Conservation (phyloP, 2,113 vertebrate species). For the Mesoclemmys tuberculata region DNA sequence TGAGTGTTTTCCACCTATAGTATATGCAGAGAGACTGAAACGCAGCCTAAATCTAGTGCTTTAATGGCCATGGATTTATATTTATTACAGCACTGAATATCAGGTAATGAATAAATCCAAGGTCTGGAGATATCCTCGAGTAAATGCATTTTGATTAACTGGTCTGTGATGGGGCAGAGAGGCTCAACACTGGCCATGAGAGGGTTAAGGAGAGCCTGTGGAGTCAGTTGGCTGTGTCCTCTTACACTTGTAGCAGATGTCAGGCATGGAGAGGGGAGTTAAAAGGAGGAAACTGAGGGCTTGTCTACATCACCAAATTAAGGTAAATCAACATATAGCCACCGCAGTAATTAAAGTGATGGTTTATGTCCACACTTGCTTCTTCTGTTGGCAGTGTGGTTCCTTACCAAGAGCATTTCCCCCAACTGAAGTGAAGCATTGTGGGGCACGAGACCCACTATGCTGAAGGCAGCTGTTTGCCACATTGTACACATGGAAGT, state of each 20-base stretch:
- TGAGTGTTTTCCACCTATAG: background rate
- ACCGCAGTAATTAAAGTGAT: background rate
- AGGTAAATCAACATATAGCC: background rate
- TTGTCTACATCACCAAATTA: background rate
- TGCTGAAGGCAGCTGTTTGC: too few species aligned
- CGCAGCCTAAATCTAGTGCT: background rate
- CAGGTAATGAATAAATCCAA: background rate
- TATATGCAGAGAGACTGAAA: accelerated
- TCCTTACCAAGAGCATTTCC: background rate
- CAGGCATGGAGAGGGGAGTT: background rate
- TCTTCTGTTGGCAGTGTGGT: background rate
- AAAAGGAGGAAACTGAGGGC: background rate
- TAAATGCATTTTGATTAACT: background rate
- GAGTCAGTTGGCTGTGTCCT: too few species aligned
- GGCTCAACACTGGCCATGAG: background rate
- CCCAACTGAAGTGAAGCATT: background rate
- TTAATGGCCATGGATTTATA: background rate
- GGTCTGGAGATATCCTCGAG: background rate
- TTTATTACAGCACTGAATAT: background rate
- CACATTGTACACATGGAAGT: background rate
- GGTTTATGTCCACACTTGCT: background rate
- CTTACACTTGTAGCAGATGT: too few species aligned
- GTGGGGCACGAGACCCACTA: background rate
- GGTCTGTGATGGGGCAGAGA: background rate
- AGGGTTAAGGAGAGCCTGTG: background rate